phyloP scores from a whole-genome alignment of 1,140 invertebrate genomes.

The Diabrotica undecimpunctata region DNA sequence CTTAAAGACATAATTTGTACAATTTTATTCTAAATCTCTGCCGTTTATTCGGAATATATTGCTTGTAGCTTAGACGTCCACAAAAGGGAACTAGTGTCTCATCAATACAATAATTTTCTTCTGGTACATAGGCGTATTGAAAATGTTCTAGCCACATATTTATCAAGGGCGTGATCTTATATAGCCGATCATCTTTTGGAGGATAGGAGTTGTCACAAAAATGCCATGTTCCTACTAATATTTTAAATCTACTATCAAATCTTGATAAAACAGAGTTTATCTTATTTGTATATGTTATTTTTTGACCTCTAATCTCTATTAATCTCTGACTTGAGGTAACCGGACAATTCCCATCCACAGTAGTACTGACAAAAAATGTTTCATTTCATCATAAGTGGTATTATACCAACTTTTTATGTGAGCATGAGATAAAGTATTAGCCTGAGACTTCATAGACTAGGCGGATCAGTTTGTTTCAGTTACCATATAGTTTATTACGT shows the following conservation, averaged over 20 bases:
- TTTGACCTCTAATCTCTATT: neutral
- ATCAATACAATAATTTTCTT: neutral
- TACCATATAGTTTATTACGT: slow-evolving; percentile 13
- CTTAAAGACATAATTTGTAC: neutral
- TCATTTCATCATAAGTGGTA: slow-evolving; percentile 13
- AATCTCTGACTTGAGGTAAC: too few species aligned
- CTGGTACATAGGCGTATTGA: slow-evolving; percentile 28
- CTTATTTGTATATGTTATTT: slow-evolving; percentile 5
- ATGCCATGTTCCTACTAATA: slow-evolving; percentile 43
- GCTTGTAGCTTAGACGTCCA: neutral
- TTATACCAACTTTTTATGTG: neutral
- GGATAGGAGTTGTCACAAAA: slow-evolving; percentile 37
- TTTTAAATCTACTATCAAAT: neutral
- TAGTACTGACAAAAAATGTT: slow-evolving; percentile 5
- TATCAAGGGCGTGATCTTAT: slow-evolving; percentile 40
- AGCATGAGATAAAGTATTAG: slow-evolving; percentile 30
- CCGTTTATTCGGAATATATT: too few species aligned
- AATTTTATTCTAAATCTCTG: neutral
- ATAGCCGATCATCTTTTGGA: slow-evolving; percentile 25
- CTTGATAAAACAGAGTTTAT: slow-evolving; percentile 1
- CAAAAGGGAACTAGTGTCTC: neutral
- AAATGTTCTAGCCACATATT: slow-evolving; percentile 36
- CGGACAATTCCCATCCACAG: slow-evolving; percentile 15
- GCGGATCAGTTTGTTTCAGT: slow-evolving; percentile 13
- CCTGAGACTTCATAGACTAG: neutral